These are phyloP conservation scores for Diplodus sargus DNA, from an alignment of 2,797 vertebrate genomes.

Conservation along the genomic window DNA sequence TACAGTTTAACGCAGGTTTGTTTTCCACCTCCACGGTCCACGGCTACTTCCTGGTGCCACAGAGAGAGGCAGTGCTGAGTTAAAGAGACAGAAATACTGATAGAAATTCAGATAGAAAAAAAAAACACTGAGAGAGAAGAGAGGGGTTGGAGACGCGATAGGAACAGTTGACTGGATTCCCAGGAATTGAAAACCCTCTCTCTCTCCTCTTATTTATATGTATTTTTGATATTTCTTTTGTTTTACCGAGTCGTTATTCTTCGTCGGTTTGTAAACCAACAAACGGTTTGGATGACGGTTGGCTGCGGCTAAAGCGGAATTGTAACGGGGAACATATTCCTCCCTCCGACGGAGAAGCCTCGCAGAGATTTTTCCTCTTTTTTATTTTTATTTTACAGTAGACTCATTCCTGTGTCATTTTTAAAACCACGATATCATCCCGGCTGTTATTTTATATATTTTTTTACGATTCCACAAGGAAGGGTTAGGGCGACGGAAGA, in stretches of 20 bases:
- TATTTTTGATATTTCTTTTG: conserved; percentile 58
- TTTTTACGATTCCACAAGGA: conserved; percentile 75
- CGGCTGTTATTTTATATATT: conserved; percentile 58
- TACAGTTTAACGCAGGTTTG: conserved; percentile 71
- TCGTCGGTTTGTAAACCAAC: conserved; percentile 64
- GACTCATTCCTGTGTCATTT: conserved; percentile 59
- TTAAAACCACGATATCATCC: conserved; percentile 34
- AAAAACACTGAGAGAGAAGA: conserved; percentile 84
- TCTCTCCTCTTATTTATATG: conserved; percentile 60
- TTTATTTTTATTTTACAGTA: conserved; percentile 47
- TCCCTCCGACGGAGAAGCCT: conserved; percentile 82
- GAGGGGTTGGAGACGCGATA: conserved; percentile 85
- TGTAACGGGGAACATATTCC: conserved; percentile 82
- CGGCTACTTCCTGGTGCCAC: conserved; percentile 89
- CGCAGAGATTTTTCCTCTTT: conserved; percentile 70
- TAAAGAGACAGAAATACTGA: conserved; percentile 89
- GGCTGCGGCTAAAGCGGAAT: conserved; percentile 84
- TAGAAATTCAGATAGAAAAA: conserved; percentile 88
- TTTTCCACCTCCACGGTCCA: conserved; percentile 77
- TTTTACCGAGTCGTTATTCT: conserved; percentile 54
- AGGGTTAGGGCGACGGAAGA: conserved; percentile 87
- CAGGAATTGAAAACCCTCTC: conserved; percentile 81
- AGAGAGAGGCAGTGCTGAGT: conserved; percentile 94
- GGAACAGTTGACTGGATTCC: conserved; percentile 88
- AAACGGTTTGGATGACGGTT: conserved; percentile 78